These are phyloP conservation scores for Xanthia icteritia DNA, from an alignment of 2,888 invertebrate genomes.

Conservation along the genomic window DNA sequence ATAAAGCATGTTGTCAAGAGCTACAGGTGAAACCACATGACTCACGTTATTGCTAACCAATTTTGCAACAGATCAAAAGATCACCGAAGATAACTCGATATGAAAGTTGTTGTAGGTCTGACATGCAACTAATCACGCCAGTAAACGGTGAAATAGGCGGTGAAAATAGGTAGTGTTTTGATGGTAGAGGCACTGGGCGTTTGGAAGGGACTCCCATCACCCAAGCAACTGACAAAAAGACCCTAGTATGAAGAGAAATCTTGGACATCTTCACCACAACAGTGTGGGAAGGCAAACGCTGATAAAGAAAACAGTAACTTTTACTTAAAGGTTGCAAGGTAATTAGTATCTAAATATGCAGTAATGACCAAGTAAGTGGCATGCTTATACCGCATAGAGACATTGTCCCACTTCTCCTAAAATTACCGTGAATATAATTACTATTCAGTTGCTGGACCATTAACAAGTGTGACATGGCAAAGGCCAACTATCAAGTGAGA, in stretches of 20 bases:
- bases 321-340: constrained; percentile 54
- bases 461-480: constrained; percentile 57
- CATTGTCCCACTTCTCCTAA: constrained; percentile 55
- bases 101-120: constrained; percentile 55
- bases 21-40: constrained; percentile 56
- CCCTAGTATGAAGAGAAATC: constrained; percentile 39
- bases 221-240: constrained; percentile 8
- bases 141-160: constrained; percentile 30
- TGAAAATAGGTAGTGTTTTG: constrained; percentile 42
- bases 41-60: constrained; percentile 56
- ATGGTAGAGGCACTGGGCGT: constrained; percentile 20
- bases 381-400: constrained; percentile 48
- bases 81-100: constrained; percentile 57
- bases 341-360: constrained; percentile 55
- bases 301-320: constrained; percentile 35
- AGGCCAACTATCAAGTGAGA: constrained; percentile 59
- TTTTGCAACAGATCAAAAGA: constrained; percentile 61
- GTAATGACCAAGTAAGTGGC: constrained; percentile 50
- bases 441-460: constrained; percentile 44
- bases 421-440: constrained; percentile 59
- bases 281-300: constrained; percentile 10
- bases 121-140: constrained; percentile 43
- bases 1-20: constrained; percentile 45
- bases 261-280: constrained; percentile 2
- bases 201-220: constrained; percentile 25